These are phyloP conservation scores for Agrypnia vestita DNA, from an alignment of 1,140 invertebrate species.

Conservation along the genomic window DNA sequence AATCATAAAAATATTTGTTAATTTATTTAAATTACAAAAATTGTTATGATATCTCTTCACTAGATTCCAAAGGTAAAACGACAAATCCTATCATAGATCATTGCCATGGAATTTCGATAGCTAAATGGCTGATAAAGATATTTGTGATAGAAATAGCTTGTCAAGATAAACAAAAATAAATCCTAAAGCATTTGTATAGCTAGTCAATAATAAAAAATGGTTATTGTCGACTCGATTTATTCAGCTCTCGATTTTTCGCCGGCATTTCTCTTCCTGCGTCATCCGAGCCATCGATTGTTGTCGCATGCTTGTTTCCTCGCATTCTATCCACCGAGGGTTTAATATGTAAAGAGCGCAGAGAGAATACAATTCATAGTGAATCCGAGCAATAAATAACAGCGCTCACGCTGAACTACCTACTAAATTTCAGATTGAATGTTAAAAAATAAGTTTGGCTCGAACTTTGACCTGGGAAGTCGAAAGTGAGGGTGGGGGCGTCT, in stretches of 20 bases:
- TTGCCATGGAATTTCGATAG: too few species aligned
- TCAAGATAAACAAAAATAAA: too few species aligned
- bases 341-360: constrained; percentile 5
- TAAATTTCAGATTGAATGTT: constrained; percentile 42
- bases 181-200: too few species aligned
- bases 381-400: constrained; percentile 32
- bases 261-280: not conserved
- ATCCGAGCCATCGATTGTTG: constrained; percentile 40
- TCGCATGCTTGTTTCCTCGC: not conserved
- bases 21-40: too few species aligned
- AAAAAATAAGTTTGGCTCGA: constrained; percentile 40
- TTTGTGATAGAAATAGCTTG: too few species aligned
- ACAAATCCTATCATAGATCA: too few species aligned
- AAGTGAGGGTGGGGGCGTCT: not conserved
- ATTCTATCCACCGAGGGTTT: not conserved
- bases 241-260: not conserved
- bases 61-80: too few species aligned
- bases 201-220: not conserved
- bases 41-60: too few species aligned
- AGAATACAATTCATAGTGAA: constrained; percentile 41
- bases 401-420: constrained; percentile 28
- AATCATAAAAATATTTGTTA: too few species aligned
- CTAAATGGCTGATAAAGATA: too few species aligned
- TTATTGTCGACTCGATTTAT: constrained; percentile 30
- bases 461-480: constrained; percentile 23